Percentiles rank a stretch among this genome's conserved stretches.
Conservation (phyloP, 2,113 vertebrate species). For the Anoplopoma fimbria region DNA sequence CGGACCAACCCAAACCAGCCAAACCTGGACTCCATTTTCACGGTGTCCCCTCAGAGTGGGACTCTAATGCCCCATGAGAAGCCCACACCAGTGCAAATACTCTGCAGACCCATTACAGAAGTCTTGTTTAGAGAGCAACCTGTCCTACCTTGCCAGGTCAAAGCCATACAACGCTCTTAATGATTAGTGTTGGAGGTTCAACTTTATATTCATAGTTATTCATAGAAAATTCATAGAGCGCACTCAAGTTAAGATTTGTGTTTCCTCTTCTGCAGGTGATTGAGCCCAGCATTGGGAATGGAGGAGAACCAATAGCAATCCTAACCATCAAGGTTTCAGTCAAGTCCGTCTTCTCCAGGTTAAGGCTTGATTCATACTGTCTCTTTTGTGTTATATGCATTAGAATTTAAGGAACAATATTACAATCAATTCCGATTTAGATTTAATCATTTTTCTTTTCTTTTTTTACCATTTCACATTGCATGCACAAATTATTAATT, state of each 20-base stretch:
- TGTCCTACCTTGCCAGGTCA: conserved; percentile 89
- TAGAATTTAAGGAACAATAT: neutral
- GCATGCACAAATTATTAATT: neutral
- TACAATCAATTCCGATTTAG: neutral
- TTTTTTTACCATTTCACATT: neutral
- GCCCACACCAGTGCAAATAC: conserved; percentile 80
- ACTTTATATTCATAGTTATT: neutral
- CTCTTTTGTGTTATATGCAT: neutral
- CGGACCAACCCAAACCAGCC: conserved; percentile 35
- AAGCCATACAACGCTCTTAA: neutral
- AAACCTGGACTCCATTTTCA: conserved; percentile 83
- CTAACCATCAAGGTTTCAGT: conserved; percentile 86
- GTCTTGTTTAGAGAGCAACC: conserved; percentile 83
- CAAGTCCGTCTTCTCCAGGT: conserved; percentile 84
- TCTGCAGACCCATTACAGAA: conserved; percentile 85
- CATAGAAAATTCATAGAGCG: neutral
- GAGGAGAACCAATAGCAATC: conserved; percentile 80
- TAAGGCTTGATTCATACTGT: neutral
- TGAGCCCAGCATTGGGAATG: conserved; percentile 83
- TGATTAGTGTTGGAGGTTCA: neutral
- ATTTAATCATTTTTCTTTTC: neutral
- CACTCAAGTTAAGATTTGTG: too few species aligned
- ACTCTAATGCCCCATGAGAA: conserved; percentile 77
- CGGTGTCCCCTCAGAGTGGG: conserved; percentile 84
- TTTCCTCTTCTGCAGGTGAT: conserved; percentile 83